Base-by-base conservation (phyloP, 1,140 invertebrate species). In the Drosophila malerkotliana region DNA sequence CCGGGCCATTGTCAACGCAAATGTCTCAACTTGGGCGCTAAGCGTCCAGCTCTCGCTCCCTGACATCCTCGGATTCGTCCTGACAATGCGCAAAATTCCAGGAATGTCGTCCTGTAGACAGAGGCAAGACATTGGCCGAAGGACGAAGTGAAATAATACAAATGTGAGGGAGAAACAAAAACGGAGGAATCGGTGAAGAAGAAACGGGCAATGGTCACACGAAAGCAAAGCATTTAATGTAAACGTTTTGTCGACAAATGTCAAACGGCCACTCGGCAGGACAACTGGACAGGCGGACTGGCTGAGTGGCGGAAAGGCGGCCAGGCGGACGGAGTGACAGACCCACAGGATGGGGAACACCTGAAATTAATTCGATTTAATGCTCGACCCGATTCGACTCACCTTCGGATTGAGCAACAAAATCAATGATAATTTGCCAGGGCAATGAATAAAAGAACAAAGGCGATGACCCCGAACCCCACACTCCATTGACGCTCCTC, bases 201-300 rank as follows among this genome's bases (percentile, higher is more conserved):
- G 26, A 30, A 80, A 68, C 21, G 56, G 62, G 68, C 83, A 78
- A 77, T 57, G 76, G 82, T 82, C 80, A 76, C 80, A 88, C 75
- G 79, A 44, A 44, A 44, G 72, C 83, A 77, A 82, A 88, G 88
- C 76, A 88, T 88, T 88, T 88, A 88, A 88, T 88, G 83, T 88
- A 88, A 88, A 88, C 83, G 83, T 88, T 88, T 88, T 83, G 83
- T 88, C 83, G 83, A 79, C 83, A 88, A 88, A 88, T 88, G 83
- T 88, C 82, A 85, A 87, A 85, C 87, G 82, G 72, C 78, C 81
- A 87, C 62, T 82, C 62, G 15, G 44, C 68, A 45, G 55, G 73
- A 37, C 67, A 37, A 37, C 34, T 37, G 34, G 34, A 37, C 34
- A 37, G 12, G 34, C 34, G 10, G 34, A 9, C 1, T 8, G 32